These are phyloP conservation scores for Saturnia pavonia DNA, from an alignment of 2,888 invertebrate species.

Conservation along the genomic window DNA sequence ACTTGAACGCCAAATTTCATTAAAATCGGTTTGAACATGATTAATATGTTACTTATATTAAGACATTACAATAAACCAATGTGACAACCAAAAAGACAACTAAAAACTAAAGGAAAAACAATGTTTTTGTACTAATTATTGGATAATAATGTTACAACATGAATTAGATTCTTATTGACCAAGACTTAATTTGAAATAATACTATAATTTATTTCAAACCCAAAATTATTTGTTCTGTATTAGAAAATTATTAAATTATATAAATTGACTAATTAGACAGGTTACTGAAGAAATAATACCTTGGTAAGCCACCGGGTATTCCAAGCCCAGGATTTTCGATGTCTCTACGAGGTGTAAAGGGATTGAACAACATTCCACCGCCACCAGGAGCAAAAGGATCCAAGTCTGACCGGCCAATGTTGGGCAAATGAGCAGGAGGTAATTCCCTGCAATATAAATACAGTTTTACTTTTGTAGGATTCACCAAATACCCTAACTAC, in stretches of 20 bases:
- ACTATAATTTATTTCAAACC: no score
- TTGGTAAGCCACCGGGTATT: conserved; percentile 81
- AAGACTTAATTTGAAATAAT: neutral
- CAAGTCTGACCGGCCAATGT: conserved; percentile 88
- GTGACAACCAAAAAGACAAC: no score
- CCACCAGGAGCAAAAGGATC: conserved; percentile 86
- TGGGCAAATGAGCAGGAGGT: conserved; percentile 58
- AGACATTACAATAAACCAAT: no score
- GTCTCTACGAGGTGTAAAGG: conserved; percentile 74
- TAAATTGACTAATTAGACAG: neutral
- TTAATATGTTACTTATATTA: no score
- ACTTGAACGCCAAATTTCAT: no score
- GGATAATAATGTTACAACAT: neutral
- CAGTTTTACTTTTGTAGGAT: neutral
- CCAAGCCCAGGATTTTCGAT: conserved; percentile 78
- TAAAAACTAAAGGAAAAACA: neutral
- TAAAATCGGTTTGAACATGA: no score
- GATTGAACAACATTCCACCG: conserved; percentile 90
- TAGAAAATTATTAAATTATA: no score
- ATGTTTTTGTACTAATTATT: neutral
- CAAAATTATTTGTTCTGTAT: no score
- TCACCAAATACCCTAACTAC: neutral
- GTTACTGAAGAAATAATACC: conserved; percentile 50
- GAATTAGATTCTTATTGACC: neutral
- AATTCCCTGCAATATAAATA: conserved; percentile 50